Percentiles rank a stretch among this genome's conserved stretches.
phyloP scores from a whole-genome alignment of 1,140 invertebrate genomes.

The Lepidostoma basale region DNA sequence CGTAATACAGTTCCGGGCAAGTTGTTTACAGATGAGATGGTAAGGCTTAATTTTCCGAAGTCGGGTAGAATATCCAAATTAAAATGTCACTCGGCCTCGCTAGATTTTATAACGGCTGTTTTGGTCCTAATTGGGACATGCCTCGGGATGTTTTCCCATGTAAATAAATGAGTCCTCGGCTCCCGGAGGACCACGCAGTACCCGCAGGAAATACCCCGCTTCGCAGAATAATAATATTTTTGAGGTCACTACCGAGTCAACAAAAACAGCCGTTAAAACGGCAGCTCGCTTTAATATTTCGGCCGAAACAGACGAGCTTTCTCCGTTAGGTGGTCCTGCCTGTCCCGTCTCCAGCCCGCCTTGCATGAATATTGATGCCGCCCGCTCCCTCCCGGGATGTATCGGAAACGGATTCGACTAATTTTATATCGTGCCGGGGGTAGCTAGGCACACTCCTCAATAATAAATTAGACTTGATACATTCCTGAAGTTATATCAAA shows the following conservation, averaged over 20 bases:
- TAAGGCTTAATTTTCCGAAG: background rate
- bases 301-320: constrained; percentile 24
- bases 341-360: constrained; percentile 8
- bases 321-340: background rate
- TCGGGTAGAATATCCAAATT: background rate
- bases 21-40: too few species aligned
- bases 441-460: too few species aligned
- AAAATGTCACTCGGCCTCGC: constrained; percentile 1
- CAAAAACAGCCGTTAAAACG: constrained; percentile 33
- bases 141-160: background rate
- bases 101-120: background rate
- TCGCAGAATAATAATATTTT: constrained; percentile 21
- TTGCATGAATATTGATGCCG: constrained; percentile 31
- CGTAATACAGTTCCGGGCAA: background rate
- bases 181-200: constrained; percentile 2
- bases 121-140: background rate
- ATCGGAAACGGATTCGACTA: too few species aligned
- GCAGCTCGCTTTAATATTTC: constrained; percentile 29
- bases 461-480: too few species aligned
- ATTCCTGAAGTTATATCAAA: too few species aligned
- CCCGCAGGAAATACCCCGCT: background rate
- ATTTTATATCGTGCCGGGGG: too few species aligned
- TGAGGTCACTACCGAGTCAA: constrained; percentile 26
- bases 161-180: constrained; percentile 21
- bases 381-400: too few species aligned